These are phyloP conservation scores for Brachionus asplanchnoidis DNA, from an alignment of 1,140 invertebrate genomes.

Conservation along the genomic window DNA sequence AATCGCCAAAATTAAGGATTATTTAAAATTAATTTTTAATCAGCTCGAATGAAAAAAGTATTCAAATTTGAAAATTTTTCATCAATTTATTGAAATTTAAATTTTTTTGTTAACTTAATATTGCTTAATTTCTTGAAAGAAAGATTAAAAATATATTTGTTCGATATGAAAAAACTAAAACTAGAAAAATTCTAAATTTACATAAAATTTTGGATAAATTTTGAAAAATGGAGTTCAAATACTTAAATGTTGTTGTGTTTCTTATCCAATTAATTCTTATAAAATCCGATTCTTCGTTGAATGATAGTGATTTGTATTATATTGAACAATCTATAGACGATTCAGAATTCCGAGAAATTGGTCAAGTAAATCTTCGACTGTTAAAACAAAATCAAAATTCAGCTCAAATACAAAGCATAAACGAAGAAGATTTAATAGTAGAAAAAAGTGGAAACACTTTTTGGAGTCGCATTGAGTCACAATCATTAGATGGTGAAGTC, in stretches of 20 bases:
- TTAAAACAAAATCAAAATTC: slow-evolving; percentile 37
- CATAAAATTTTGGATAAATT: not conserved
- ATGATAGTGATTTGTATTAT: slow-evolving; percentile 27
- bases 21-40: too few species aligned
- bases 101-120: too few species aligned
- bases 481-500: not conserved
- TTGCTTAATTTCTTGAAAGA: too few species aligned
- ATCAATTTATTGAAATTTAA: too few species aligned
- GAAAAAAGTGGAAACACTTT: not conserved
- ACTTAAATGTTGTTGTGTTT: not conserved
- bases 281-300: not conserved
- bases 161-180: not conserved
- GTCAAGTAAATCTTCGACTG: not conserved
- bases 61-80: too few species aligned
- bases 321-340: slow-evolving; percentile 17
- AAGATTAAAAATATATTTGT: too few species aligned
- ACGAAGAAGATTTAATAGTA: not conserved
- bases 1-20: too few species aligned
- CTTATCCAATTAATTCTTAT: not conserved
- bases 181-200: not conserved
- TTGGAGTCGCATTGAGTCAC: not conserved
- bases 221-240: not conserved
- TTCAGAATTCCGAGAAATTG: slow-evolving; percentile 2
- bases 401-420: not conserved
- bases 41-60: too few species aligned